Evolutionary conservation across 1,140 invertebrate genomes (phyloP), one percentile per base, ranked within the genome.

Genomic region (Anastatus disparis): DNA sequence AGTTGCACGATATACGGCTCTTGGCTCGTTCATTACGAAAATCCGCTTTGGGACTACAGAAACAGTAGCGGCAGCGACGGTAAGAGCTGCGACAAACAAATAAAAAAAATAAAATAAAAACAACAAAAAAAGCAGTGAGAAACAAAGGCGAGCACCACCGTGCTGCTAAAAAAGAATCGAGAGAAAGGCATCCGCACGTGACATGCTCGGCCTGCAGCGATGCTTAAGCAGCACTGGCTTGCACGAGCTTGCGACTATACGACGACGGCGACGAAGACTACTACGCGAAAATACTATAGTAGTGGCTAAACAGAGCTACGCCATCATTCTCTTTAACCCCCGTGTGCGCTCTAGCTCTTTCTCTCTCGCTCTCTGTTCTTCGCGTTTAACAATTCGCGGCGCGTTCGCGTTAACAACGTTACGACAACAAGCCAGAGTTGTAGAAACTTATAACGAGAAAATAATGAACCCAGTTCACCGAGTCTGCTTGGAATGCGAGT

Each of bases 401-500:
- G 80, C 81, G 82, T 84, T 74, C 82, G 78, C 80, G 80, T 83
- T 84, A 84, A 84, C 81, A 83, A 80, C 79, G 80, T 84, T 84
- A 83, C 82, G 82, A 82, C 81, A 83, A 83, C 82, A 83, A 83
- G 81, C 82, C 63, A 17, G 44, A 84, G 82, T 83, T 83, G 82
- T 83, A 83, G 82, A 83, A 84, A 84, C 82, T 84, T 84, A 83
- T 83, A 84, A 84, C 82, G 82, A 83, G 82, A 82, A 83, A 84
- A 84, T 84, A 84, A 84, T 84, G 82, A 84, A 84, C 81, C 79
- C 77, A 77, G 79, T 82, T 82, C 78, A 79, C 76, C 76, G 73
- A 76, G 78, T 82, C 81, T 83, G 79, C 78, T 84, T 82, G 81
- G 79, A 83, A 82, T 83, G 78, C 81, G 77, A 82, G 76, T 76